Base-by-base conservation (phyloP, 1,140 invertebrate species). In the Holotrichia oblita region DNA sequence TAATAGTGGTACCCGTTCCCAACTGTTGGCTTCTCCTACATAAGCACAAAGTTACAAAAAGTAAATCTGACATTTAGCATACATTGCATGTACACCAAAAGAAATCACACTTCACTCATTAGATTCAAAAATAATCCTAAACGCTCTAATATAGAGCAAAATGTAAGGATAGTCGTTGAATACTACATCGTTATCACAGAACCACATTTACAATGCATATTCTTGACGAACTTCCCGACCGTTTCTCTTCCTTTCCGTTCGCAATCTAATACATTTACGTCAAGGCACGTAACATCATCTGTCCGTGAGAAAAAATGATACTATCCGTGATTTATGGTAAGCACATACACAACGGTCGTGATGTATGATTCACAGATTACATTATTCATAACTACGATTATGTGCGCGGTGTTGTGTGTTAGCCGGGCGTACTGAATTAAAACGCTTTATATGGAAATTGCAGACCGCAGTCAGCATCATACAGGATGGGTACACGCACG, bases 371-470 rank as follows among this genome's bases (percentile, higher is more conserved):
- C 61, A 12, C 20, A 27, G 61, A 27, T 64, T 64, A 20, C 61
- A 64, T 64, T 64, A 64, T 64, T 64, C 61, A 64, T 64, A 64
- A 64, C 61, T 64, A 6, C 17, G 61, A 64, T 64, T 64, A 20
- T 17, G 17, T 17, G 12, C 22, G 61, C 61, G 20, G 24, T 6
- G 20, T 0, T 64, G 44, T 48, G 44, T 20, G 61, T 20, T n/a
- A n/a, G n/a, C n/a, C n/a, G n/a, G n/a, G n/a, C n/a, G n/a, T n/a
- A n/a, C n/a, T 0, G 17, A 64, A 64, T 64, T 64, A 64, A 64
- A 64, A 64, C 61, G 61, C 61, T 64, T 64, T 64, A 64, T 64
- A 64, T 64, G 61, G 61, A 64, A 64, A 64, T 64, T 64, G 61
- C 20, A 9, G 61, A 1, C n/a, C 61, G 14, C 44, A 48, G 44